Evolutionary conservation across 1,140 invertebrate species (phyloP), one percentile per base, ranked within the genome.

Genomic region (Lethrus apterus): DNA sequence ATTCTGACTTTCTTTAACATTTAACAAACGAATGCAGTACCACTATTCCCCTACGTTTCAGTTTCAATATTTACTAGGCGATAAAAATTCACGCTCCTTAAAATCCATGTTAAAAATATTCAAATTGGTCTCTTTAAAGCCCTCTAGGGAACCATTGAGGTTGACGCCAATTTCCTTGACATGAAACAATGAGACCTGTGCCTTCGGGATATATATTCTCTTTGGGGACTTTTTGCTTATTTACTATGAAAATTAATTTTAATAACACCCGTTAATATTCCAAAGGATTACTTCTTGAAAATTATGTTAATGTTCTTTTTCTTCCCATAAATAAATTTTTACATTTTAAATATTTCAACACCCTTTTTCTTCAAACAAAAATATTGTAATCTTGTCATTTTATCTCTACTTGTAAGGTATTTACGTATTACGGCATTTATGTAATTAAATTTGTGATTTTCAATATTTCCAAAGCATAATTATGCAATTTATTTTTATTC

Each of bases 51-150:
- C 45, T 33, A 23, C 33, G 45, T 36, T 17, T 19, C n/a, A 35
- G 51, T 49, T 55, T 60, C 60, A 53, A 64, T 64, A 64, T 63
- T 63, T 62, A 58, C 57, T 54, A 51, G 53, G 52, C 59, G 55
- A 62, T 66, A 67, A 67, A 67, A 67, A 67, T 67, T 65, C 65
- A 63, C 63, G 65, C 63, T 63, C 61, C 63, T 68, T 67, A 68
- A 69, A 69, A 68, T 68, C 64, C 67, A 65, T 66, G 66, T 67
- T 59, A 60, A 64, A 69, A 67, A 69, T 69, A 69, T 69, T 69
- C 67, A 69, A 68, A 69, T 68, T 64, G 65, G 64, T 58, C 62
- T 59, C 62, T 66, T 68, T 65, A 67, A 54, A 48, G 59, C 44
- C 58, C 67, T 59, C 65, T n/a, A 19, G 52, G 62, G 67, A 46